These are phyloP conservation scores for Phengaris alcon DNA, from an alignment of 2,888 invertebrate genomes.

Conservation along the genomic window DNA sequence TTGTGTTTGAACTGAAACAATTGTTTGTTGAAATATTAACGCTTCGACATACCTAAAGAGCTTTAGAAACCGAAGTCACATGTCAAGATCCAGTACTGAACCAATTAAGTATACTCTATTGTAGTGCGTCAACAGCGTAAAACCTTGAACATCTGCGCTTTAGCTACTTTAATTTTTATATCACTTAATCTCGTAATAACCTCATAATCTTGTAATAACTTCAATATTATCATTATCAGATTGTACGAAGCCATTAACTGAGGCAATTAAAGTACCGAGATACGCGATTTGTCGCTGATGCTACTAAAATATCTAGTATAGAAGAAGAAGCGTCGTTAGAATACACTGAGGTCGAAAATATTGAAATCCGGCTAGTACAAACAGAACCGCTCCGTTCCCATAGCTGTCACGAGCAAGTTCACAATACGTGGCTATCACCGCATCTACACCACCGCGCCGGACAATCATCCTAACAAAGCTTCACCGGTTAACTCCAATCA, in stretches of 20 bases:
- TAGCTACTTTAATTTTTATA: neutral
- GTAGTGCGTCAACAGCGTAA: neutral
- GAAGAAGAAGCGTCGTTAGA: neutral
- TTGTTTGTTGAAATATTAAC: conserved; percentile 11
- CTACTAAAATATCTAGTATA: conserved; percentile 10
- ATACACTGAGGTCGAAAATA: conserved; percentile 13
- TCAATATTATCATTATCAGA: neutral
- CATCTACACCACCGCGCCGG: conserved; percentile 75
- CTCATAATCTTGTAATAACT: neutral
- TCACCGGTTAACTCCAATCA: conserved; percentile 68
- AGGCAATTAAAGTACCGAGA: neutral
- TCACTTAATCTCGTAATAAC: neutral
- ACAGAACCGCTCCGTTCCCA: conserved; percentile 62
- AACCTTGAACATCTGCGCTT: neutral
- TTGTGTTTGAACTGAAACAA: neutral
- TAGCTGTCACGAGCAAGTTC: conserved; percentile 66
- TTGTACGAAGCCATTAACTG: neutral
- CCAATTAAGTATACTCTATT: neutral
- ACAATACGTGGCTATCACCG: conserved; percentile 61
- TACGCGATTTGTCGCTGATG: neutral
- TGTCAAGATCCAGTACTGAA: neutral
- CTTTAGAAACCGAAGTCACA: neutral
- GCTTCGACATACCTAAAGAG: neutral
- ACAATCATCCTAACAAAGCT: conserved; percentile 79
- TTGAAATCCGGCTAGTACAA: conserved; percentile 28